These are phyloP conservation scores for Micoletzkya japonica DNA, from an alignment of 2,888 invertebrate species.

Conservation along the genomic window DNA sequence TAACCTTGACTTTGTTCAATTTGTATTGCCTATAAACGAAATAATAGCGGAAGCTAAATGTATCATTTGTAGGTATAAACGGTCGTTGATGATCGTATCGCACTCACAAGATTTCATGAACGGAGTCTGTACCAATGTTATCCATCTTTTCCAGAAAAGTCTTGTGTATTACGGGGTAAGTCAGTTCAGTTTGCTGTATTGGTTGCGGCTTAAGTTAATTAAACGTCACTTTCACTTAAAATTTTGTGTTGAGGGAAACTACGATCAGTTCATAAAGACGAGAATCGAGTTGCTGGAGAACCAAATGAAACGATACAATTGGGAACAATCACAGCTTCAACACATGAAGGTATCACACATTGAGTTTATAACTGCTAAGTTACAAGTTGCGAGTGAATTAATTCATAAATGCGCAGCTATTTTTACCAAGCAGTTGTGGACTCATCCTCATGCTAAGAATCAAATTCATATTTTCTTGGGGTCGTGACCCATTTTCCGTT, in stretches of 20 bases:
- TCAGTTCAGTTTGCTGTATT: slow-evolving; percentile 33
- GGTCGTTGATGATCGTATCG: slow-evolving; percentile 94
- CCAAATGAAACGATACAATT: slow-evolving; percentile 97
- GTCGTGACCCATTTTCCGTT: too few species aligned
- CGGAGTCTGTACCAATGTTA: slow-evolving; percentile 86
- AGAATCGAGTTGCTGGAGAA: slow-evolving; percentile 92
- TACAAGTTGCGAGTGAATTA: too few species aligned
- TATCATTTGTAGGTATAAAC: slow-evolving; percentile 77
- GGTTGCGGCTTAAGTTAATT: too few species aligned
- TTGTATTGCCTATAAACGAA: background rate
- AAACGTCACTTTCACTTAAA: background rate
- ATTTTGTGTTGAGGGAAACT: slow-evolving; percentile 75
- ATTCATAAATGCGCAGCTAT: too few species aligned
- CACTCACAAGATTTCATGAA: slow-evolving; percentile 99
- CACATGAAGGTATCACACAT: slow-evolving; percentile 96
- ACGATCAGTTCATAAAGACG: slow-evolving; percentile 92
- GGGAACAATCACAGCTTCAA: slow-evolving; percentile 98
- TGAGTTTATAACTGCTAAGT: too few species aligned
- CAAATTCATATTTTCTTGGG: too few species aligned
- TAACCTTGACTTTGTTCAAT: slow-evolving; percentile 64
- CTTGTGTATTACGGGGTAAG: slow-evolving; percentile 88
- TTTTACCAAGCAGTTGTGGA: too few species aligned
- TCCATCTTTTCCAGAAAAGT: slow-evolving; percentile 89
- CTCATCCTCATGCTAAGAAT: too few species aligned
- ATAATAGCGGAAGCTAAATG: background rate